Percentiles rank a stretch among this genome's conserved stretches.
Evolutionary conservation across 2,113 vertebrate genomes (phyloP).

Genomic region (Panthera leo): DNA sequence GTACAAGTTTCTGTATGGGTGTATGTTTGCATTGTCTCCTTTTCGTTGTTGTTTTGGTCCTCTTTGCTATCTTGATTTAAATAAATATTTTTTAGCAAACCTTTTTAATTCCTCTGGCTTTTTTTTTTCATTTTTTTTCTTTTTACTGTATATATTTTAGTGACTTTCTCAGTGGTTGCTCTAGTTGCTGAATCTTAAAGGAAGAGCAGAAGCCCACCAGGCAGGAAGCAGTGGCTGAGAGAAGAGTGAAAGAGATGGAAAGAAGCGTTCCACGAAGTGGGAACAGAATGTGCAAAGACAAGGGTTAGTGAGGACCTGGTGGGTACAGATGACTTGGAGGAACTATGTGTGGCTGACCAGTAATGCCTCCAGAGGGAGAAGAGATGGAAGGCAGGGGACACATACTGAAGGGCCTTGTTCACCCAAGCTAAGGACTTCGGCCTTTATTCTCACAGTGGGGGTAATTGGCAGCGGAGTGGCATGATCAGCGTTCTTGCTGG

Average conservation of each 20-base stretch:
- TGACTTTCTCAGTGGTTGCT: neutral
- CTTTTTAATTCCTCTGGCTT: neutral
- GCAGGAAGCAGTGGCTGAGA: neutral
- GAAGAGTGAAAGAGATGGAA: too few species aligned
- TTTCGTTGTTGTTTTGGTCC: neutral
- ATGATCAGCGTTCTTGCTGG: neutral
- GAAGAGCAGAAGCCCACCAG: neutral
- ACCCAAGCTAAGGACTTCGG: neutral
- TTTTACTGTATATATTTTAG: neutral
- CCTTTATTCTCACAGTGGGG: neutral
- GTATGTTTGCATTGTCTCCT: neutral
- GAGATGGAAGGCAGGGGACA: neutral
- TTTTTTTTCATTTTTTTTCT: neutral
- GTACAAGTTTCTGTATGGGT: neutral
- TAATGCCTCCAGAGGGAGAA: neutral
- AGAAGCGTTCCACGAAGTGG: neutral
- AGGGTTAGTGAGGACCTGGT: neutral
- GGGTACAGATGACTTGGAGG: neutral
- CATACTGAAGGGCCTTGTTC: neutral
- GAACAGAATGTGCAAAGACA: neutral
- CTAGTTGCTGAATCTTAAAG: neutral
- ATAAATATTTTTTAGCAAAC: neutral
- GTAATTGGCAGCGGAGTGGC: neutral
- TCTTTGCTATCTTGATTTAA: neutral
- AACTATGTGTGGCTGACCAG: neutral